Conservation (phyloP, 2,113 vertebrate genomes). For the Passer domesticus region DNA sequence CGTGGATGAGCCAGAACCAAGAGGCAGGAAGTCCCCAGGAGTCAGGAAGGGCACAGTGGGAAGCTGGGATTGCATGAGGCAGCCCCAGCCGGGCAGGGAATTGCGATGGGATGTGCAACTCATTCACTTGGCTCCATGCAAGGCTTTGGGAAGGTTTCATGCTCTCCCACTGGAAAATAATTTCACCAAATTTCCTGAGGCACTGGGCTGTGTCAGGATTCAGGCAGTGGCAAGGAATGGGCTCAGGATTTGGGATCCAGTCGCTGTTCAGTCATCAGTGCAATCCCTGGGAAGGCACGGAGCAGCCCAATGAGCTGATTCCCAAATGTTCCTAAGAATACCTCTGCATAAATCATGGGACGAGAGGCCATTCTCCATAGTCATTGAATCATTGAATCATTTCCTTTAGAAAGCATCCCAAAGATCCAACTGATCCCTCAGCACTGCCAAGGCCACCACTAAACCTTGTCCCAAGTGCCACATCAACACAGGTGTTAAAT, state of each 20-base stretch:
- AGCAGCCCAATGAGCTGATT: not conserved
- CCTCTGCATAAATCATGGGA: not conserved
- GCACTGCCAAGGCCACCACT: not conserved
- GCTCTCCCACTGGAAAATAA: not conserved
- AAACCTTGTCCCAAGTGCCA: not conserved
- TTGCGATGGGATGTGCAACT: not conserved
- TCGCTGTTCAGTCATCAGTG: not conserved
- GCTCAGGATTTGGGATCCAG: not conserved
- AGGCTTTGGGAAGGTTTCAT: not conserved
- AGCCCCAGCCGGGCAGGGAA: not conserved
- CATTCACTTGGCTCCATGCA: not conserved
- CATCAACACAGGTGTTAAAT: not conserved
- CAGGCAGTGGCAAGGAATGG: not conserved
- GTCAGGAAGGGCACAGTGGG: conserved; percentile 26
- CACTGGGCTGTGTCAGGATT: not conserved
- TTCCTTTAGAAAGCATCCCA: not conserved
- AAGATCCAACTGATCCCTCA: not conserved
- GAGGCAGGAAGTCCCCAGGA: conserved; percentile 27
- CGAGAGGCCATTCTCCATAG: not conserved
- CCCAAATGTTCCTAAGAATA: not conserved
- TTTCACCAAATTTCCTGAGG: not conserved
- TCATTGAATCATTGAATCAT: not conserved
- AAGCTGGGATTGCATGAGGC: not conserved
- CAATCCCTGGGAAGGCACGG: not conserved
- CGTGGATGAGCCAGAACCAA: conserved; percentile 27